phyloP scores from a whole-genome alignment of 2,113 vertebrate genomes.

The Lagopus muta region DNA sequence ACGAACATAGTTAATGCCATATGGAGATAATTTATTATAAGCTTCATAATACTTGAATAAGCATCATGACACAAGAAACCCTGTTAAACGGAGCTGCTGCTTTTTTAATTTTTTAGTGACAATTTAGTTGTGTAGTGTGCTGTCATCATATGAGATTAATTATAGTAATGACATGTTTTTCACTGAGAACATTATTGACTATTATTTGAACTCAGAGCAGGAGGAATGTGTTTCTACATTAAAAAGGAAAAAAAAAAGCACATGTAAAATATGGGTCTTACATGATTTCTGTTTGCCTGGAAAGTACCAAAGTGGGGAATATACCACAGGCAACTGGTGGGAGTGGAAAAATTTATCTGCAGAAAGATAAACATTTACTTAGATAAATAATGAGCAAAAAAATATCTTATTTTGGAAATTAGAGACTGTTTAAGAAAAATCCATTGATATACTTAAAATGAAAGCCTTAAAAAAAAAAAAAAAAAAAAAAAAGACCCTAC shows the following conservation, averaged over 20 bases:
- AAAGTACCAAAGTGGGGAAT: not conserved
- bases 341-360: not conserved
- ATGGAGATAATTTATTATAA: constrained; percentile 38
- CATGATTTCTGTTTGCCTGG: constrained; percentile 1
- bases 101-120: not conserved
- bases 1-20: not conserved
- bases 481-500: not conserved
- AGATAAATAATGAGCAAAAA: not conserved
- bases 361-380: not conserved
- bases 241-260: constrained; percentile 15
- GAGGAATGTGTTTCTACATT: constrained; percentile 38
- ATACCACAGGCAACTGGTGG: not conserved
- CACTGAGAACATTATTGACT: constrained; percentile 44
- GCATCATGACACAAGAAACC: not conserved
- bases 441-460: not conserved
- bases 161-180: constrained; percentile 46
- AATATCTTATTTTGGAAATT: not conserved
- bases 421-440: not conserved
- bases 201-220: constrained; percentile 29
- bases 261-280: not conserved
- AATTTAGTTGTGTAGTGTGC: constrained; percentile 29
- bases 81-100: not conserved
- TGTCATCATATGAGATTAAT: constrained; percentile 64
- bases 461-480: not conserved
- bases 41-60: constrained; percentile 31